These are phyloP conservation scores for Harpagus bidentatus DNA, from an alignment of 2,113 vertebrate species.

Conservation along the genomic window DNA sequence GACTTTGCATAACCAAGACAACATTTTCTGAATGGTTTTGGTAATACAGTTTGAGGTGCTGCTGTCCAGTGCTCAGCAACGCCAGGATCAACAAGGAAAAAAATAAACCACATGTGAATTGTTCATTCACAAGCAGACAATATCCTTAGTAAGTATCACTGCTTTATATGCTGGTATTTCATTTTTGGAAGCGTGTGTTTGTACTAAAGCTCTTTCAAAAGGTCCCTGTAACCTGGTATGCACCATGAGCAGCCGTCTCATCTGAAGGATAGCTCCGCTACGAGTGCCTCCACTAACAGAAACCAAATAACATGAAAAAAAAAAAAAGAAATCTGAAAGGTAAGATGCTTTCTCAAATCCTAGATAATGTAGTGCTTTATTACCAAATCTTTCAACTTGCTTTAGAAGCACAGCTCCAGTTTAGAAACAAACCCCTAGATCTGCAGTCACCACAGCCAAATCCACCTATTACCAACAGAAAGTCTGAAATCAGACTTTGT, in stretches of 20 bases:
- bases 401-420: not conserved
- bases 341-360: not conserved
- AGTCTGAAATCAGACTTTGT: not conserved
- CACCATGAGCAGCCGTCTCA: fast-evolving
- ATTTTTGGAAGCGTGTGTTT: not conserved
- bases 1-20: not conserved
- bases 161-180: not conserved
- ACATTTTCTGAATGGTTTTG: not conserved
- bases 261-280: not conserved
- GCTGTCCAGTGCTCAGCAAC: not conserved
- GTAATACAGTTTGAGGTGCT: not conserved
- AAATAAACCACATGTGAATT: not conserved
- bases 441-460: not conserved
- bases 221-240: not conserved
- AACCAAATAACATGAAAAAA: not conserved
- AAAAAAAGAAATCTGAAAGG: not conserved
- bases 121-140: not conserved
- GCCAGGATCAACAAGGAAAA: not conserved
- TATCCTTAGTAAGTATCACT: not conserved
- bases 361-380: not conserved
- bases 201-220: not conserved
- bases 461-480: not conserved
- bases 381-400: not conserved
- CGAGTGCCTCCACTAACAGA: not conserved
- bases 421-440: not conserved